These are phyloP conservation scores for Muscicapa comitata DNA, from an alignment of 2,797 vertebrate species.

Conservation along the genomic window DNA sequence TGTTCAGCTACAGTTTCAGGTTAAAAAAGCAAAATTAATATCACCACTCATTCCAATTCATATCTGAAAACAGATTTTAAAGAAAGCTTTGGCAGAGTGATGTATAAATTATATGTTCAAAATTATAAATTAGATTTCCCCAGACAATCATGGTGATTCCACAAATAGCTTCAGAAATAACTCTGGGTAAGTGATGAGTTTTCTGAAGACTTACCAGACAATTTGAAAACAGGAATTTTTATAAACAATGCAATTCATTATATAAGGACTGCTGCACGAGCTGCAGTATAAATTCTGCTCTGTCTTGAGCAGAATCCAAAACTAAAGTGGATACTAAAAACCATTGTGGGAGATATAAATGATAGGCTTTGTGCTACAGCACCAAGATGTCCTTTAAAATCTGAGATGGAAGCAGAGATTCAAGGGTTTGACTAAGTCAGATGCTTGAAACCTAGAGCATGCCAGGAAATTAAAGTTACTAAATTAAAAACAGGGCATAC, in stretches of 20 bases:
- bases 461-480: not conserved
- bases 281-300: conserved; percentile 6
- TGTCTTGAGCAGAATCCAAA: not conserved
- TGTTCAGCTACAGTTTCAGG: conserved; percentile 36
- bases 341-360: not conserved
- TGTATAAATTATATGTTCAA: conserved; percentile 62
- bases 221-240: conserved; percentile 63
- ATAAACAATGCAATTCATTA: conserved; percentile 27
- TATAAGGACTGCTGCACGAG: conserved; percentile 45
- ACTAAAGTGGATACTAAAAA: not conserved
- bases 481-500: not conserved
- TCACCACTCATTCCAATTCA: conserved; percentile 34
- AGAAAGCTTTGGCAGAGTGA: conserved; percentile 49
- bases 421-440: not conserved
- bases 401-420: not conserved
- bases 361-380: not conserved
- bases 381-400: not conserved
- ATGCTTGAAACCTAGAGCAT: not conserved
- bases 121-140: conserved; percentile 69
- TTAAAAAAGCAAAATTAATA: conserved; percentile 52
- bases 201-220: conserved; percentile 56
- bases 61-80: conserved; percentile 46
- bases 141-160: conserved; percentile 67
- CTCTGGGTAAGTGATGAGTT: conserved; percentile 46
- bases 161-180: conserved; percentile 64